These are phyloP conservation scores for Caenorhabditis wallacei DNA, from an alignment of 2,888 invertebrate genomes.

Conservation along the genomic window DNA sequence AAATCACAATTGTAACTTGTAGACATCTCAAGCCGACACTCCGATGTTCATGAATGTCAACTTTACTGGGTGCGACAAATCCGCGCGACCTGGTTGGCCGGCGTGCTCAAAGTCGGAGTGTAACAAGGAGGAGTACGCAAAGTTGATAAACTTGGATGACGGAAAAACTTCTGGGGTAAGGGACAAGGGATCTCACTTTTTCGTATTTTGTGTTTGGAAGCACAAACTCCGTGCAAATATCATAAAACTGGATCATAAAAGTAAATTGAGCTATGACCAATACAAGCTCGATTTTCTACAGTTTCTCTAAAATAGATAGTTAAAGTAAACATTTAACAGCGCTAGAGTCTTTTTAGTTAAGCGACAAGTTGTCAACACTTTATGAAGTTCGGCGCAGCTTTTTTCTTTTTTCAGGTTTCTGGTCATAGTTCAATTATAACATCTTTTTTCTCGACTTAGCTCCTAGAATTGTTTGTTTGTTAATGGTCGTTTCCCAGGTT, in stretches of 20 bases:
- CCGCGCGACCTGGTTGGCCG: conserved; percentile 51
- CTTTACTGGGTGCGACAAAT: conserved; percentile 59
- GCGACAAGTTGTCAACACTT: conserved; percentile 40
- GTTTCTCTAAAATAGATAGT: conserved; percentile 8
- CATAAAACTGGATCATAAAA: conserved; percentile 46
- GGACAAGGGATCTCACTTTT: neutral
- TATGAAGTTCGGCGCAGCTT: conserved; percentile 34
- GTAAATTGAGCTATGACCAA: conserved; percentile 30
- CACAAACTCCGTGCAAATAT: conserved; percentile 54
- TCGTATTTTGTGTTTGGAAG: conserved; percentile 38
- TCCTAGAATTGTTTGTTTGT: conserved; percentile 48
- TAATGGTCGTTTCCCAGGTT: conserved; percentile 47
- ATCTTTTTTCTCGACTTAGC: conserved; percentile 26
- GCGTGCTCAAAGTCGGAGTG: conserved; percentile 61
- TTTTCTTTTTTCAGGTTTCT: conserved; percentile 59
- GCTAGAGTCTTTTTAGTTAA: conserved; percentile 21
- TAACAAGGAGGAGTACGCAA: conserved; percentile 53
- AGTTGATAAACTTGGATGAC: conserved; percentile 57
- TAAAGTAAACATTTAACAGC: conserved; percentile 29
- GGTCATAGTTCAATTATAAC: conserved; percentile 56
- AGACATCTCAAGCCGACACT: conserved; percentile 35
- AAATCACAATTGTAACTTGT: conserved; percentile 5
- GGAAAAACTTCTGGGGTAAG: conserved; percentile 54
- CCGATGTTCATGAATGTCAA: conserved; percentile 46
- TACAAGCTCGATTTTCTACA: conserved; percentile 5